Conservation (phyloP, 2,797 vertebrate species). For the Melanotaenia trifasciata region DNA sequence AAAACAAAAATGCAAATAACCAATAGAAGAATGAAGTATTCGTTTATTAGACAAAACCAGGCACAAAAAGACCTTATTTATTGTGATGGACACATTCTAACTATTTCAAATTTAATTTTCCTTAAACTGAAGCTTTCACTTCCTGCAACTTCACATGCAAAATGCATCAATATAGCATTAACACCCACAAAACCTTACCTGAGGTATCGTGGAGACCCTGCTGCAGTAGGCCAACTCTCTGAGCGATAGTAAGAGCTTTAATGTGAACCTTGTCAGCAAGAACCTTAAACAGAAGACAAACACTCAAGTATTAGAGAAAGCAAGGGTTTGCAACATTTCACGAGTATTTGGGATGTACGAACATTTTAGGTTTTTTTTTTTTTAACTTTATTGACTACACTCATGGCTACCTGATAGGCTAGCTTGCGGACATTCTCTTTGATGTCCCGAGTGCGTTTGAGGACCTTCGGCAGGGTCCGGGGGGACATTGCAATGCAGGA, state of each 20-base stretch:
- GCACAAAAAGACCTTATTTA: background rate
- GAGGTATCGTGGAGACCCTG: constrained; percentile 92
- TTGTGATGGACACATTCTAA: background rate
- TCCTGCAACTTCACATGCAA: background rate
- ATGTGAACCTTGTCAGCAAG: constrained; percentile 95
- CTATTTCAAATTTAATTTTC: background rate
- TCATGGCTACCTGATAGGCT: constrained; percentile 89
- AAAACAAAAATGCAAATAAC: background rate
- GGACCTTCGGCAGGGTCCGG: constrained; percentile 88
- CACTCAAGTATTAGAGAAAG: background rate
- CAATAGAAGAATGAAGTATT: background rate
- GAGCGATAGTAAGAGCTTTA: constrained; percentile 92
- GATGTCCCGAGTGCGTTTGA: constrained; percentile 91
- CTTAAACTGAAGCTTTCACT: background rate
- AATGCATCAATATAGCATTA: background rate
- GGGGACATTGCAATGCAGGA: constrained; percentile 94
- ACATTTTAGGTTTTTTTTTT: background rate
- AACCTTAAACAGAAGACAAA: constrained; percentile 81
- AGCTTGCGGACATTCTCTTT: constrained; percentile 93
- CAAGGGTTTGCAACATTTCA: background rate
- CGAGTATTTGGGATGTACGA: background rate
- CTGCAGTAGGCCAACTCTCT: constrained; percentile 92
- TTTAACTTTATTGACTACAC: background rate
- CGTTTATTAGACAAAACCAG: background rate
- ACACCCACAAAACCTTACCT: constrained; percentile 78